Evolutionary conservation across 2,113 vertebrate genomes (phyloP).

Genomic region (Nesoenas mayeri): DNA sequence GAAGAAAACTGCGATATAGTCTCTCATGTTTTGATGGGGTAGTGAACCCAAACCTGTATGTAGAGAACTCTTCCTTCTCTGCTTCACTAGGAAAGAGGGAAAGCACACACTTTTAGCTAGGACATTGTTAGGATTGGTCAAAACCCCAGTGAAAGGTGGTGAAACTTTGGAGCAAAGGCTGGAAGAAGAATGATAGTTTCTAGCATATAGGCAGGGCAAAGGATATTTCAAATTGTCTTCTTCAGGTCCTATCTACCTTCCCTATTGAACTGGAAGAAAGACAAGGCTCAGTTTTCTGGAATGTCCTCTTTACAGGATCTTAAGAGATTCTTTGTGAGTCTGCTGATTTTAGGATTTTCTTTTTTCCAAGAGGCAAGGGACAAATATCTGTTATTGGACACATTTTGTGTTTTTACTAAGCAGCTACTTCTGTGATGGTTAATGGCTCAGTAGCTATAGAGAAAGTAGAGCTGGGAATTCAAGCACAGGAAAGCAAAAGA

Average conservation of each 20-base stretch:
- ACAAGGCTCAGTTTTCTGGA: neutral
- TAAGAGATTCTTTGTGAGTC: neutral
- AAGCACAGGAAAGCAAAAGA: neutral
- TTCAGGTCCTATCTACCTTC: neutral
- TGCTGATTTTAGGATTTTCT: neutral
- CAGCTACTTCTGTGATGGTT: neutral
- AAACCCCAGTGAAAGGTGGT: neutral
- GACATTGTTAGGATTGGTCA: neutral
- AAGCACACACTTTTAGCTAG: neutral
- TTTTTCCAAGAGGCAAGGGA: neutral
- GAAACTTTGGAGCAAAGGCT: neutral
- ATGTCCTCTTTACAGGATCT: neutral
- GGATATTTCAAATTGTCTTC: neutral
- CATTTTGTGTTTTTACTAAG: neutral
- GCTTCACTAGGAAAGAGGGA: neutral
- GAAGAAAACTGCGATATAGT: neutral
- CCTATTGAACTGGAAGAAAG: neutral
- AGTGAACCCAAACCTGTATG: accelerated
- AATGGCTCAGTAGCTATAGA: neutral
- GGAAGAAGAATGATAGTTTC: neutral
- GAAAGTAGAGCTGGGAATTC: neutral
- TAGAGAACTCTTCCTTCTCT: neutral
- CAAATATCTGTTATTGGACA: neutral
- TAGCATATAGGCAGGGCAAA: neutral
- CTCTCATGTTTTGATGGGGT: neutral